Base-by-base conservation (phyloP, 2,113 vertebrate species). In the Abramis brama region DNA sequence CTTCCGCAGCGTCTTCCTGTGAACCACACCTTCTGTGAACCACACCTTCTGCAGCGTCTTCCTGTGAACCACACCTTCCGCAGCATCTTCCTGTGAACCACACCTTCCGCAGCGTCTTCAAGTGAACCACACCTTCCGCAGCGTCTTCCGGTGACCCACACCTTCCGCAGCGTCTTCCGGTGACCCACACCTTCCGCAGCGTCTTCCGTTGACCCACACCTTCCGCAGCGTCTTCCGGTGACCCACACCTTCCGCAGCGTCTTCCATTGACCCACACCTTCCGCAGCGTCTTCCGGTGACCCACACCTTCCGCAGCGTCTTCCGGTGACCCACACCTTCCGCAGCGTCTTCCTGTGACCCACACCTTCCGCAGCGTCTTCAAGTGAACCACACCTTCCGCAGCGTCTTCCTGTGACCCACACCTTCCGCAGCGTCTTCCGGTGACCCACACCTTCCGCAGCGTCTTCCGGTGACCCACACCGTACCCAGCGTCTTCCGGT, bases 51-150 rank as follows among this genome's bases (percentile, higher is more conserved):
- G n/a, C n/a, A n/a, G n/a, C n/a, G n/a, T n/a, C n/a, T n/a, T n/a
- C n/a, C n/a, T n/a, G n/a, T n/a, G n/a, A n/a, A n/a, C 3, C 59
- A n/a, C 9, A 60, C 9, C 23, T 3, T 1, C 23, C 59, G 23
- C 23, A 4, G 9, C 11, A 3, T 52, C 47, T 50, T 60, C 2
- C 4, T 3, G 23, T 60, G 59, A 62, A 11, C 4, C 60, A 13
- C 11, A 62, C n/a, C 0, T 1, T 7, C 1, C 23, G 0, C 9
- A 2, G n/a, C 27, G 1, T 27, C 25, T 64, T 64, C 4, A 0
- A 5, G 25, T 27, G 60, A 64, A 25, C 2, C 60, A 27, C 60
- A 25, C 4, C 11, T 8, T 3, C 10, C 23, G 0, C 9, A 2
- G n/a, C 13, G 10, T 27, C 25, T 64, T 64, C 4, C 0, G 12